Base-by-base conservation (phyloP, 2,888 invertebrate genomes). In the Lycia hirtaria region DNA sequence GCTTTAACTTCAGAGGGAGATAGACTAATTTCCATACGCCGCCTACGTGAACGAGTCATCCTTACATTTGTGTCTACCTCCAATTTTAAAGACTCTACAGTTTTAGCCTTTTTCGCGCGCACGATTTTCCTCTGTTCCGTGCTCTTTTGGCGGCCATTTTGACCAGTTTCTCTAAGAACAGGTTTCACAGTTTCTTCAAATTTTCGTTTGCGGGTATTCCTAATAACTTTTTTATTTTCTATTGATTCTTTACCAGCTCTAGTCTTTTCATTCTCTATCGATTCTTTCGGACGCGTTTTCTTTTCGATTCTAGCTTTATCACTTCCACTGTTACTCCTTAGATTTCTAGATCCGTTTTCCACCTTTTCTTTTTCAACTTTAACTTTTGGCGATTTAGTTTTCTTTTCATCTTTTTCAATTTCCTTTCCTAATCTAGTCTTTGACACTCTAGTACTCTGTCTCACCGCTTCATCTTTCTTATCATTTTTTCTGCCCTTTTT, bases 121-220 rank as follows among this genome's bases (percentile, higher is more conserved):
- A 77, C 76, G 0, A 86, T 70, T 66, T 85, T 88, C 5, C 89
- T 75, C 48, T 72, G 78, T 0, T 74, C 73, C 0, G 52, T 57
- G 56, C 75, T 79, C 37, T 83, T 85, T 2, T 67, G 64, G 2
- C 84, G 69, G 0, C 87, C 83, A 45, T 89, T 91, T 47, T 92
- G 91, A 0, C 87, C 88, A 44, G 90, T 91, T 51, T 92, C 91
- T n/a, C 91, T 73, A 0, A 92, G 63, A 0, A 90, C 88, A 0
- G 89, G 88, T 55, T 87, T 91, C 0, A 73, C 69, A 0, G 72
- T 69, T 20, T 90, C 89, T 7, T 88, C 88, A 48, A 80, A 73
- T 12, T 78, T 81, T 17, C 91, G 66, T 60, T 92, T 92, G 0
- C 91, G 70, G 0, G 88, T 89, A 3, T 66, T 75, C 45, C 84